Evolutionary conservation across 1,140 invertebrate species (phyloP).

Genomic region (Orchestia grillus): DNA sequence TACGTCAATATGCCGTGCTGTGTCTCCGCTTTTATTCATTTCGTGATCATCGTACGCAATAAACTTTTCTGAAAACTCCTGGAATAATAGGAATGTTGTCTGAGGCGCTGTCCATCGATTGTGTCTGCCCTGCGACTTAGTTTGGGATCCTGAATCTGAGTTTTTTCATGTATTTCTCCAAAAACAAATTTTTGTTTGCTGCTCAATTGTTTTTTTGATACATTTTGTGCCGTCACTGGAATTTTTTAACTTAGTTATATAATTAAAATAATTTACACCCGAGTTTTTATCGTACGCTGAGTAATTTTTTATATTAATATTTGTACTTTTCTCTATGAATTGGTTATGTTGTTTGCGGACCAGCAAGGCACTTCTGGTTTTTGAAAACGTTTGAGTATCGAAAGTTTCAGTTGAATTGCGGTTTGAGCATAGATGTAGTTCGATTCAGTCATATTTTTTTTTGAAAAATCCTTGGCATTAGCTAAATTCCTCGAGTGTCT

Average conservation of each 20-base stretch:
- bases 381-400: background rate
- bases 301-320: background rate
- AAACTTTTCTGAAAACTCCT: too few relatives aligned
- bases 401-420: background rate
- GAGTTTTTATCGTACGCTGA: background rate
- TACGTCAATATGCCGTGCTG: too few relatives aligned
- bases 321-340: background rate
- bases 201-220: background rate
- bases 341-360: too few relatives aligned
- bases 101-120: background rate
- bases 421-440: background rate
- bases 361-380: too few relatives aligned
- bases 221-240: background rate
- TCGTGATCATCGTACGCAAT: background rate
- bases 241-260: background rate
- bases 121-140: background rate
- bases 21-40: background rate
- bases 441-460: background rate
- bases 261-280: background rate
- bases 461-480: background rate
- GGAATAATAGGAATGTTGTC: background rate
- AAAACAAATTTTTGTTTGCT: background rate
- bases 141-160: background rate
- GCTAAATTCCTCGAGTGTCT: background rate
- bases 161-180: background rate